Percentiles rank a stretch among this genome's conserved stretches.
Conservation (phyloP, 2,113 vertebrate genomes). For the Bubo blakistoni region DNA sequence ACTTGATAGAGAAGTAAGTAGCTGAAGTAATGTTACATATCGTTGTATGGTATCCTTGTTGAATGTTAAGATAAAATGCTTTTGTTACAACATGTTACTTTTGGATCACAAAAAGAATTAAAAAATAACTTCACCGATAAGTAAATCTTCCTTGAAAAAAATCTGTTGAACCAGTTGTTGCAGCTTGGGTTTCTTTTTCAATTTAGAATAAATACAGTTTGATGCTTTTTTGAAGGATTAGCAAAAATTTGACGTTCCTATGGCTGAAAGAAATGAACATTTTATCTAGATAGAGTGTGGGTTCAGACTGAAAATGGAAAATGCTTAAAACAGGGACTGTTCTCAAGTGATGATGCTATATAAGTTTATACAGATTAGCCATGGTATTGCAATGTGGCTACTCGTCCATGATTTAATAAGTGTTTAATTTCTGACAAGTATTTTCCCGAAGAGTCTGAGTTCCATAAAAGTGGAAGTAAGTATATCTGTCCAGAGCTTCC, state of each 20-base stretch:
- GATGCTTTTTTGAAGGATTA: neutral
- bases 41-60: neutral
- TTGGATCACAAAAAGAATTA: neutral
- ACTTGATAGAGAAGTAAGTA: neutral
- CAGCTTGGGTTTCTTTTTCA: neutral
- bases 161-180: neutral
- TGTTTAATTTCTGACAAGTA: conserved; percentile 53
- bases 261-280: neutral
- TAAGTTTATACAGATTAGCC: conserved; percentile 8
- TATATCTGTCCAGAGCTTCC: conserved; percentile 54
- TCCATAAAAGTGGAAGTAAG: conserved; percentile 40
- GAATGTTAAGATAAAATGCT: neutral
- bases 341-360: conserved; percentile 24
- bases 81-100: neutral
- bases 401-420: conserved; percentile 23
- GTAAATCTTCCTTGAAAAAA: neutral
- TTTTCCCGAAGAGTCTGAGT: conserved; percentile 40
- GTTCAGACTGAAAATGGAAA: conserved; percentile 54
- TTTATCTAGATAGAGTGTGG: conserved; percentile 25
- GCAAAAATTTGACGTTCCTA: neutral
- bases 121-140: neutral
- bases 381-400: conserved; percentile 61
- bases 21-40: neutral
- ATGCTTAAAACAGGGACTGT: conserved; percentile 61
- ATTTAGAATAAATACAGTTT: neutral